Percentiles rank a stretch among this genome's conserved stretches.
phyloP scores from a whole-genome alignment of 2,888 invertebrate species.

The Didymodactylos carnosus region DNA sequence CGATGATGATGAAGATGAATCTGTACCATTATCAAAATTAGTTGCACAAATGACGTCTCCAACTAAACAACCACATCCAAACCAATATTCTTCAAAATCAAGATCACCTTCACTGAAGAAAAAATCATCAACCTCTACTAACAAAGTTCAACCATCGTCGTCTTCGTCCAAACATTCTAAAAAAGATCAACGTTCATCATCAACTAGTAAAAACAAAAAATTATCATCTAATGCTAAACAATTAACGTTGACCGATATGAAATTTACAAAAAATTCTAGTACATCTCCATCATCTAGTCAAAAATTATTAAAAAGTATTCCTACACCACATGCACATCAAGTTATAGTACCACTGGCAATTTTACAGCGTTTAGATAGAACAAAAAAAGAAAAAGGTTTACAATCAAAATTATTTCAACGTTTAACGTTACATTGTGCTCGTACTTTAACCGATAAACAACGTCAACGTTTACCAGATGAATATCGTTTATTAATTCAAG shows the following conservation, averaged over 20 bases:
- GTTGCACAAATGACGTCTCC: no score
- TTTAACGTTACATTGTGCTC: not conserved
- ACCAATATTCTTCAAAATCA: no score
- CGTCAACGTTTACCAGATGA: not conserved
- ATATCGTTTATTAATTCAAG: not conserved
- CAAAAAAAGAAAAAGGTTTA: not conserved
- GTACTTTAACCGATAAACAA: not conserved
- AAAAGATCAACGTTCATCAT: not conserved
- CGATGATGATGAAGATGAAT: no score
- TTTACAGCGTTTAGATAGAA: not conserved
- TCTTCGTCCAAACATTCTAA: not conserved
- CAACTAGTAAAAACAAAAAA: not conserved
- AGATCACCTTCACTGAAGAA: no score
- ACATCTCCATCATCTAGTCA: not conserved
- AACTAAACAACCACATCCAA: no score
- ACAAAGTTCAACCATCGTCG: not conserved
- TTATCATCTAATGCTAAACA: no score
- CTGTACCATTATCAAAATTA: no score
- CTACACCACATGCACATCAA: not conserved
- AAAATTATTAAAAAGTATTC: not conserved
- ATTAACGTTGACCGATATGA: not conserved
- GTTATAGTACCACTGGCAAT: not conserved
- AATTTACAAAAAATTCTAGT: not conserved
- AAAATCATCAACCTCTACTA: no score
- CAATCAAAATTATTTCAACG: not conserved